Conservation (phyloP, 2,888 invertebrate species). For the Pollenia amentaria region DNA sequence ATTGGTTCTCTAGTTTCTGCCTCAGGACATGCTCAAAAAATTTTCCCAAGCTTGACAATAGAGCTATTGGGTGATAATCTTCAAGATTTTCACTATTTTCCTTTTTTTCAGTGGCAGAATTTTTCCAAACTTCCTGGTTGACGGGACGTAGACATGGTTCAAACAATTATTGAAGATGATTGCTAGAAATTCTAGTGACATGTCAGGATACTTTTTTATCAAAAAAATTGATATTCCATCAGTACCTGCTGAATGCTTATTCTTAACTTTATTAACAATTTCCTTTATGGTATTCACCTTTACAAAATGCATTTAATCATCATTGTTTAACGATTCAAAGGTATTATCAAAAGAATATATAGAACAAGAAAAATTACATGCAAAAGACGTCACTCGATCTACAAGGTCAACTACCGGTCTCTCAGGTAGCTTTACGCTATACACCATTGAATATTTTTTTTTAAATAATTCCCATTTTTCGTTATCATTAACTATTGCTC, state of each 20-base stretch:
- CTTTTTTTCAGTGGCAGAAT: slow-evolving; percentile 1
- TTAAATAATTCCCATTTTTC: background rate
- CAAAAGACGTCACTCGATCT: background rate
- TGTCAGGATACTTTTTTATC: slow-evolving; percentile 6
- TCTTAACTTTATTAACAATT: background rate
- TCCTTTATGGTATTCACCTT: background rate
- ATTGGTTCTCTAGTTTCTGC: background rate
- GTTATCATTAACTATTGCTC: background rate
- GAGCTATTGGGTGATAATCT: slow-evolving; percentile 23
- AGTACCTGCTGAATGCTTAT: slow-evolving; percentile 1
- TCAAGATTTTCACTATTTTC: slow-evolving; percentile 22
- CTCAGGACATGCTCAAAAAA: background rate
- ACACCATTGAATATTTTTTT: background rate
- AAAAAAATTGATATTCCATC: background rate
- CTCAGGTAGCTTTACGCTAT: background rate
- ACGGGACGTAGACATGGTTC: slow-evolving; percentile 14
- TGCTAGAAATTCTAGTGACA: background rate
- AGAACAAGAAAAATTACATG: background rate
- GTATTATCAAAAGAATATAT: background rate
- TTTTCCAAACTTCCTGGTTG: slow-evolving; percentile 7
- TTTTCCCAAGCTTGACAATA: slow-evolving; percentile 17
- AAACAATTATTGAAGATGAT: slow-evolving; percentile 10
- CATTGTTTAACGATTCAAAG: background rate
- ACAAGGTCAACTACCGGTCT: background rate
- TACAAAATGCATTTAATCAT: background rate